Evolutionary conservation across 2,888 invertebrate genomes (phyloP).

Genomic region (Drosophila subsilvestris): DNA sequence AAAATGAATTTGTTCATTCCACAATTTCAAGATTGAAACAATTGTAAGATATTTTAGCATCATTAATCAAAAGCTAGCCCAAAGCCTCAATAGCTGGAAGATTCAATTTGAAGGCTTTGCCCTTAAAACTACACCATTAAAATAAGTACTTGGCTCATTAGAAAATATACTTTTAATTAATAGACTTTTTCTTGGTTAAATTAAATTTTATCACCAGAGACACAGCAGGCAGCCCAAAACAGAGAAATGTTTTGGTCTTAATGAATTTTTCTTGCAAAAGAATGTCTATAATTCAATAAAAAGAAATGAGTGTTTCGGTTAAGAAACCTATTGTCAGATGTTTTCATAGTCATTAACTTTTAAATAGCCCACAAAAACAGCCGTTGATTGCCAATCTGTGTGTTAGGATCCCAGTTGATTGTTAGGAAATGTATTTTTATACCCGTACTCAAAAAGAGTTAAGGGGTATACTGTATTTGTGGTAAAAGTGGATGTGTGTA

Average conservation of each 20-base stretch:
- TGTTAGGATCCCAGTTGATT: not conserved
- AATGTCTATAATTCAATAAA: not conserved
- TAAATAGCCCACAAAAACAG: not conserved
- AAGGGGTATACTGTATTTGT: no score
- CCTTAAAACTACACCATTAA: slow-evolving; percentile 37
- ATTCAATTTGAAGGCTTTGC: slow-evolving; percentile 21
- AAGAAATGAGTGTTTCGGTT: not conserved
- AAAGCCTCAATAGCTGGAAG: slow-evolving; percentile 11
- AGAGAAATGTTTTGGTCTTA: not conserved
- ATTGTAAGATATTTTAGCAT: slow-evolving; percentile 1
- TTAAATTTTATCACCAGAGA: slow-evolving; percentile 6
- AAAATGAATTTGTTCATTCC: not conserved
- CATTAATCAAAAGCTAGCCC: slow-evolving; percentile 18
- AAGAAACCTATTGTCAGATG: not conserved
- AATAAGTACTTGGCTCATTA: slow-evolving; percentile 44
- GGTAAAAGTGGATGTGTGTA: no score
- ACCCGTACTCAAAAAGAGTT: no score
- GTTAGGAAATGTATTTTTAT: no score
- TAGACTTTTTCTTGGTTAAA: slow-evolving; percentile 7
- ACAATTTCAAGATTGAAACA: not conserved
- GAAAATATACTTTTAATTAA: slow-evolving; percentile 2
- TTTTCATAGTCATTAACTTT: not conserved
- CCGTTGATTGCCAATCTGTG: not conserved
- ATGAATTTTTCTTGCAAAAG: not conserved
- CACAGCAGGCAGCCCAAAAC: not conserved